Percentiles rank a stretch among this genome's conserved stretches.
Evolutionary conservation across 2,888 invertebrate genomes (phyloP).

Genomic region (Mimas tiliae): DNA sequence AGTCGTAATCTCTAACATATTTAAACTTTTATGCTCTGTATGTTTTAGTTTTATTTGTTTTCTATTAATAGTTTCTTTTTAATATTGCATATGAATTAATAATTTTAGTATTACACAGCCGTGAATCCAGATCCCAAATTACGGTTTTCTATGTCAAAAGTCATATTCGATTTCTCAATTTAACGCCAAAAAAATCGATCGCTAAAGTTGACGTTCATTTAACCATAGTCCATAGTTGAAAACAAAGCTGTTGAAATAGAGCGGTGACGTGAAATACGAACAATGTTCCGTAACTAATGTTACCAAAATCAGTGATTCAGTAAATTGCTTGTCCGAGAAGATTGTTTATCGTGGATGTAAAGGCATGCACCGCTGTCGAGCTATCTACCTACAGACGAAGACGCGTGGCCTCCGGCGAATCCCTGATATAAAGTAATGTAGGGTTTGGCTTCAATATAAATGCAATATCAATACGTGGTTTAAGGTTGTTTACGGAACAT

Average conservation of each 20-base stretch:
- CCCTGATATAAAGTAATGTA: background rate
- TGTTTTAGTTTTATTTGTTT: background rate
- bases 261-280: background rate
- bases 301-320: background rate
- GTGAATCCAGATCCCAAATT: too few relatives aligned
- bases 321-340: conserved; percentile 1
- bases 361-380: background rate
- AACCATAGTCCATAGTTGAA: too few relatives aligned
- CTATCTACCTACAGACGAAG: background rate
- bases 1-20: background rate
- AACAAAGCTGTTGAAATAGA: background rate
- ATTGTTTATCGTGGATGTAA: background rate
- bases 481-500: background rate
- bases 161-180: too few relatives aligned
- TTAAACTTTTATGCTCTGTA: background rate
- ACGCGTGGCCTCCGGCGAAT: background rate
- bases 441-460: background rate
- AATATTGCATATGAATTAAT: too few relatives aligned
- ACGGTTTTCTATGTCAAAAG: too few relatives aligned
- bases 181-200: too few relatives aligned
- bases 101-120: background rate
- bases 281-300: background rate
- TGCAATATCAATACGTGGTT: background rate
- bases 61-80: too few relatives aligned
- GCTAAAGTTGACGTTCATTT: too few relatives aligned